Conservation (phyloP, 1,140 invertebrate species). For the Drosophila athabasca region DNA sequence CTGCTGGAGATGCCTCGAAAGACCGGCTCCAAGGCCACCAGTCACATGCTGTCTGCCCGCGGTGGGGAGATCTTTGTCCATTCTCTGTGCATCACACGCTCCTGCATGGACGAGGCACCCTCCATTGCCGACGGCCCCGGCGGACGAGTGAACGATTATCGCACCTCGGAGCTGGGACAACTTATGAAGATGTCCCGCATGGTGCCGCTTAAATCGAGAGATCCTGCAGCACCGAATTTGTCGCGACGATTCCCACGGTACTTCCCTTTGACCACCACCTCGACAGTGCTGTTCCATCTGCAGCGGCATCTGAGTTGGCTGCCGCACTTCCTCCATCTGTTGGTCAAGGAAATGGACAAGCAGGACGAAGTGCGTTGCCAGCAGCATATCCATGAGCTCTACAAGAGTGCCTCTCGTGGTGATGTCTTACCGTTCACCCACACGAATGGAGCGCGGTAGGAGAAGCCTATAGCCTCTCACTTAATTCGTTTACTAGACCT, state of each 20-base stretch:
- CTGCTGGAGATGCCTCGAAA: conserved; percentile 97
- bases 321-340: conserved; percentile 90
- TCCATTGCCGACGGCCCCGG: conserved; percentile 97
- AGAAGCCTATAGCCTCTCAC: not conserved
- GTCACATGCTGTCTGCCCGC: conserved; percentile 96
- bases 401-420: conserved; percentile 92
- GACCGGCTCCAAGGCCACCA: conserved; percentile 93
- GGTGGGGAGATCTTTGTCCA: conserved; percentile 98
- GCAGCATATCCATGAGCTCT: conserved; percentile 92
- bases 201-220: conserved; percentile 87
- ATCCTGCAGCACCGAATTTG: conserved; percentile 80
- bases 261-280: conserved; percentile 92
- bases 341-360: conserved; percentile 94
- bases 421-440: conserved; percentile 89
- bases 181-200: conserved; percentile 94
- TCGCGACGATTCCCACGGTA: conserved; percentile 92
- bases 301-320: conserved; percentile 90
- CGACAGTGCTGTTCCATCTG: conserved; percentile 91
- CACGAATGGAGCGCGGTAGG: conserved; percentile 85
- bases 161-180: conserved; percentile 92
- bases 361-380: conserved; percentile 95
- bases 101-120: conserved; percentile 96
- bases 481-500: not conserved
- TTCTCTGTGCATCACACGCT: conserved; percentile 92
- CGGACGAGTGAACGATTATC: conserved; percentile 96